phyloP scores from a whole-genome alignment of 2,113 vertebrate species.

The sheep (Ovis aries) region ARS-UI_Ramb_v3.0 NC_056056.1:166458501-166459000 shows the following conservation, averaged over 20 bases:
- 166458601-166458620: background rate
- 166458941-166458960: background rate
- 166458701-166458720: background rate
- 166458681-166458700: background rate
- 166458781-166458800: background rate
- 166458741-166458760: background rate
- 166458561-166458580: background rate
- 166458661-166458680: background rate
- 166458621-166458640: background rate
- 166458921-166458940: background rate
- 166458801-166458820: background rate
- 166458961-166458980: background rate
- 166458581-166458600: background rate
- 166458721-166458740: background rate
- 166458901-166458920: background rate
- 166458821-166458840: background rate
- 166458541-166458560: background rate
- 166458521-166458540: background rate
- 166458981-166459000: background rate
- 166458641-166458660: background rate
- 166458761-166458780: background rate
- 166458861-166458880: background rate
- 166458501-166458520: background rate
- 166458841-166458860: background rate
- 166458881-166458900: background rate